phyloP scores from a whole-genome alignment of 2,113 vertebrate genomes.

The Melanocharis versteri region DNA sequence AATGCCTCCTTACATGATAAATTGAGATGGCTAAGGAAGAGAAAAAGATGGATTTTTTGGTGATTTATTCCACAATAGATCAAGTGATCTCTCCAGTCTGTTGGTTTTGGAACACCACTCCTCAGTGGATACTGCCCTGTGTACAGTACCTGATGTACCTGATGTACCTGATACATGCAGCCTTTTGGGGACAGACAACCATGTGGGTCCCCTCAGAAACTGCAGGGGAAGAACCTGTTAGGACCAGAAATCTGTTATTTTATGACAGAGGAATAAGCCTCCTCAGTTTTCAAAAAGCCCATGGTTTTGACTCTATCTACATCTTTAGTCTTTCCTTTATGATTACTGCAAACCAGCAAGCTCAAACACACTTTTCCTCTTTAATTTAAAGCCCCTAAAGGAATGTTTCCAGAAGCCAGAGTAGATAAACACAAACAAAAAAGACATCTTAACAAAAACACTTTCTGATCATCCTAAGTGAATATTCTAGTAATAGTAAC shows the following conservation, averaged over 20 bases:
- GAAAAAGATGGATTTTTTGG: background rate
- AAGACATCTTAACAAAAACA: background rate
- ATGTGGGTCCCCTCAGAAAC: background rate
- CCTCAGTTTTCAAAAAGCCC: rapidly evolving
- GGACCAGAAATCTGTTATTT: background rate
- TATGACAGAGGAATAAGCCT: background rate
- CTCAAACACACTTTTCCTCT: background rate
- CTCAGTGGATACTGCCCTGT: background rate
- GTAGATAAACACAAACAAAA: background rate
- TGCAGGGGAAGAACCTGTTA: background rate
- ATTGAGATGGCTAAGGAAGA: background rate
- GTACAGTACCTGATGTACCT: too few relatives aligned
- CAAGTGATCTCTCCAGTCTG: background rate
- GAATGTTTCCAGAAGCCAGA: background rate
- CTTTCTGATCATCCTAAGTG: background rate
- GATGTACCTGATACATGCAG: background rate
- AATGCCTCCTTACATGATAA: background rate
- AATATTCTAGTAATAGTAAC: background rate
- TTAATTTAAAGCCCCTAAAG: background rate
- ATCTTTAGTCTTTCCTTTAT: background rate
- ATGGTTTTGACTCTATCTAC: background rate
- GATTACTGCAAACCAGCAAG: background rate
- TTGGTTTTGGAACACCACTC: background rate
- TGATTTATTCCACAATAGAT: background rate
- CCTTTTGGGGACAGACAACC: background rate